Percentiles rank a stretch among this genome's conserved stretches.
Conservation (phyloP, 2,797 vertebrate genomes). For the Cyclura pinguis region DNA sequence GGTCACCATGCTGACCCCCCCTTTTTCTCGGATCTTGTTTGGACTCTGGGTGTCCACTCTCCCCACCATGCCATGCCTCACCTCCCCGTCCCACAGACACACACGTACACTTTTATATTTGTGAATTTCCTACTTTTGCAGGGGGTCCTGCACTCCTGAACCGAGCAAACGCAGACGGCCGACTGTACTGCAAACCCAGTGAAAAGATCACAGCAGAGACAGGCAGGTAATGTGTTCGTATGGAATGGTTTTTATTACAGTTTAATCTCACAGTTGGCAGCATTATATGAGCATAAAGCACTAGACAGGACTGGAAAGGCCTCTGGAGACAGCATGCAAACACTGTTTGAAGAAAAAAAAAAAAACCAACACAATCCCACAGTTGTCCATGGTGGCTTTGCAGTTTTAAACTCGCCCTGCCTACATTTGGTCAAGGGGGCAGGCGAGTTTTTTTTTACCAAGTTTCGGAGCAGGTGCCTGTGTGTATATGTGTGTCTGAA, state of each 20-base stretch:
- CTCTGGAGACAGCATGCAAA: slow-evolving; percentile 85
- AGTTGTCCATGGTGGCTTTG: slow-evolving; percentile 53
- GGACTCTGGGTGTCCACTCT: too few relatives aligned
- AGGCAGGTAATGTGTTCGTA: slow-evolving; percentile 56
- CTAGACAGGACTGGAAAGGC: slow-evolving; percentile 81
- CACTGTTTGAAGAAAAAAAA: slow-evolving; percentile 82
- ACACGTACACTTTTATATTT: too few relatives aligned
- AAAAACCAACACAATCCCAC: slow-evolving; percentile 75
- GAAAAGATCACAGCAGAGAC: neutral
- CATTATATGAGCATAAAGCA: slow-evolving; percentile 84
- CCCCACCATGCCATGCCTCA: too few relatives aligned
- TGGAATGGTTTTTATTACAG: slow-evolving; percentile 82
- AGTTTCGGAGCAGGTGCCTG: neutral
- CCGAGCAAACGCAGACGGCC: too few relatives aligned
- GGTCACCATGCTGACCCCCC: too few relatives aligned
- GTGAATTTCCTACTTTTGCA: too few relatives aligned
- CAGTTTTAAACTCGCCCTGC: slow-evolving; percentile 48
- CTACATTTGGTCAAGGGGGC: slow-evolving; percentile 62
- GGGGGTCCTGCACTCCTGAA: too few relatives aligned
- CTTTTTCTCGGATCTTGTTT: too few relatives aligned
- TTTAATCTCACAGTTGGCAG: slow-evolving; percentile 84
- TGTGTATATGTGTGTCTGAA: slow-evolving; percentile 54
- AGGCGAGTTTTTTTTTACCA: slow-evolving; percentile 33
- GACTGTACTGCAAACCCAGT: too few relatives aligned
- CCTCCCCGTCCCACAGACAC: too few relatives aligned